Conservation (phyloP, 2,797 vertebrate species). For the Cyclopterus lumpus region DNA sequence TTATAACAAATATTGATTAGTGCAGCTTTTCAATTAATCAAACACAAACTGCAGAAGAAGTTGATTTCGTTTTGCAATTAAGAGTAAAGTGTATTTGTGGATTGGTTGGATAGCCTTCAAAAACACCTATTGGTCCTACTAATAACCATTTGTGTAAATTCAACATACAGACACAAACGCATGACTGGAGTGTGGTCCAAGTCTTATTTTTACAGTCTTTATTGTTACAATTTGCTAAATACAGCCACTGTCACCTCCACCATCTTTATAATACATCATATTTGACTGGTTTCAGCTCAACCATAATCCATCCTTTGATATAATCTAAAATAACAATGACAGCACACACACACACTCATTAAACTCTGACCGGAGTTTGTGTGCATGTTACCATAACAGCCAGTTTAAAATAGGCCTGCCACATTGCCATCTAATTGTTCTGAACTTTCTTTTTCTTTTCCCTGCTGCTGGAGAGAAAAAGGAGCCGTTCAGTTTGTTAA, state of each 20-base stretch:
- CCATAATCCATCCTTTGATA: not conserved
- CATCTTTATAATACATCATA: not conserved
- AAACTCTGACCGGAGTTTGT: constrained; percentile 49
- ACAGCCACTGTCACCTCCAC: constrained; percentile 9
- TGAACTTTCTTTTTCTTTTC: not conserved
- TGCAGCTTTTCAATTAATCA: not conserved
- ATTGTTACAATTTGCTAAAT: constrained; percentile 6
- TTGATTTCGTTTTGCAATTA: not conserved
- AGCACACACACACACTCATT: not conserved
- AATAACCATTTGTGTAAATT: not conserved
- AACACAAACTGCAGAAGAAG: not conserved
- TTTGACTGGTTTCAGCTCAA: not conserved
- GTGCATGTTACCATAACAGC: constrained; percentile 69
- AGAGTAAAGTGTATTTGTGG: not conserved
- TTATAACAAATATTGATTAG: not conserved
- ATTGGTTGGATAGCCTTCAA: no score
- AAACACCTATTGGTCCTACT: not conserved
- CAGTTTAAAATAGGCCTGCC: constrained; percentile 49
- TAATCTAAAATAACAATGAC: not conserved
- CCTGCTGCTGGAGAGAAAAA: constrained; percentile 16
- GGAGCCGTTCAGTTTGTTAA: not conserved
- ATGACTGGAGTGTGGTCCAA: not conserved
- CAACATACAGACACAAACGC: not conserved
- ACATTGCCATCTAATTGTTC: constrained; percentile 34
- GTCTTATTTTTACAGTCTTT: not conserved